Conservation (phyloP, 2,888 invertebrate genomes). For the Hirtodrosophila confusa region DNA sequence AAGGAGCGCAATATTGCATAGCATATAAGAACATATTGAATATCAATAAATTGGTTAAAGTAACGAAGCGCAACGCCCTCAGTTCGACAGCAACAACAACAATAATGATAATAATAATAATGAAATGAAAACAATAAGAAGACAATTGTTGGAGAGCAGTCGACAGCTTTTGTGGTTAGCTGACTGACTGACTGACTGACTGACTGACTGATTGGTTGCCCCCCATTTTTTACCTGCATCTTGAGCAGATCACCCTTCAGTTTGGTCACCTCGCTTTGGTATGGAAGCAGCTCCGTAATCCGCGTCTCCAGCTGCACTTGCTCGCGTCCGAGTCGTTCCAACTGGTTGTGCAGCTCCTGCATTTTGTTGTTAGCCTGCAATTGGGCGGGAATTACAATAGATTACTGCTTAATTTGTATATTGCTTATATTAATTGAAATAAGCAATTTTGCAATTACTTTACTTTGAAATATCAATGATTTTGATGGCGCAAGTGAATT, state of each 20-base stretch:
- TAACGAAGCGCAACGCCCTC: constrained; percentile 71
- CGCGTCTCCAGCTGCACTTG: constrained; percentile 87
- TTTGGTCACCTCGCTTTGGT: constrained; percentile 88
- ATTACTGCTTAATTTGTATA: not conserved
- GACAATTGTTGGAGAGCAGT: constrained; percentile 33
- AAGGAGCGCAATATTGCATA: constrained; percentile 38
- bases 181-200: constrained; percentile 1
- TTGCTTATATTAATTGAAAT: not conserved
- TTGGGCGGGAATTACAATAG: not conserved
- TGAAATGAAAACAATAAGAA: constrained; percentile 29
- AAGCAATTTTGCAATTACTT: too few relatives aligned
- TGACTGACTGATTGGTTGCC: constrained; percentile 5
- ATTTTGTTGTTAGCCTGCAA: constrained; percentile 84
- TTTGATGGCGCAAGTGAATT: too few relatives aligned
- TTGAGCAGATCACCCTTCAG: constrained; percentile 89
- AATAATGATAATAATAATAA: constrained; percentile 24
- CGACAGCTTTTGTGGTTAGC: constrained; percentile 42
- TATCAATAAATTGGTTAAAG: constrained; percentile 65
- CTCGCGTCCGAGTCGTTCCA: constrained; percentile 88
- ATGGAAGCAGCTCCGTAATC: constrained; percentile 87
- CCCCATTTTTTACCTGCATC: constrained; percentile 86
- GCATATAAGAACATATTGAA: constrained; percentile 63
- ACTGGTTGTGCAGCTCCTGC: constrained; percentile 87
- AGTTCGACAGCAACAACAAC: constrained; percentile 15
- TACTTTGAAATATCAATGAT: too few relatives aligned